phyloP scores from a whole-genome alignment of 1,140 invertebrate species.

The Bombus cullumanus region DNA sequence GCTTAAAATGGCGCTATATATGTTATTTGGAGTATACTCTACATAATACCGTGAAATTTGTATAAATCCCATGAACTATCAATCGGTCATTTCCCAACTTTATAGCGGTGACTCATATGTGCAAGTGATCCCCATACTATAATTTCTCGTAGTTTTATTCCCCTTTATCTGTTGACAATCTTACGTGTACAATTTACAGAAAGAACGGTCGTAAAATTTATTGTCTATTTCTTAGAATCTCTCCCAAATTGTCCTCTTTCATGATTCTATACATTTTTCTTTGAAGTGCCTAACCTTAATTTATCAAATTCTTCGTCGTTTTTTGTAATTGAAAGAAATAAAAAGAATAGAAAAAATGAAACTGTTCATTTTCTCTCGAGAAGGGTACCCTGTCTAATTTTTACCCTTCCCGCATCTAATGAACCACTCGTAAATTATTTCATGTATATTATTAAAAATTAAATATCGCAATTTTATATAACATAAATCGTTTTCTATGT shows the following conservation, averaged over 20 bases:
- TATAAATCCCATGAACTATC: not conserved
- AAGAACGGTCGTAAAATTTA: not conserved
- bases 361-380: slow-evolving; percentile 21
- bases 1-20: too few species aligned
- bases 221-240: not conserved
- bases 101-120: not conserved
- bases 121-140: not conserved
- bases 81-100: not conserved
- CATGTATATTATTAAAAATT: not conserved
- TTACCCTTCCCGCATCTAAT: slow-evolving; percentile 39
- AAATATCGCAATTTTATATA: not conserved
- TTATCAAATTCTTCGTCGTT: not conserved
- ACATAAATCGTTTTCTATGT: not conserved
- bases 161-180: slow-evolving; percentile 22
- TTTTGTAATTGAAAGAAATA: not conserved
- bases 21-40: not conserved
- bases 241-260: not conserved
- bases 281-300: not conserved
- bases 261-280: not conserved
- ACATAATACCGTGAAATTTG: too few species aligned
- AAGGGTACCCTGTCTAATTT: slow-evolving; percentile 43
- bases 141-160: not conserved
- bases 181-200: not conserved
- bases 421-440: slow-evolving; percentile 8
- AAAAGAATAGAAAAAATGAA: not conserved